Conservation (phyloP, 2,797 vertebrate species). For the Ctenochaetus hawaiiensis region DNA sequence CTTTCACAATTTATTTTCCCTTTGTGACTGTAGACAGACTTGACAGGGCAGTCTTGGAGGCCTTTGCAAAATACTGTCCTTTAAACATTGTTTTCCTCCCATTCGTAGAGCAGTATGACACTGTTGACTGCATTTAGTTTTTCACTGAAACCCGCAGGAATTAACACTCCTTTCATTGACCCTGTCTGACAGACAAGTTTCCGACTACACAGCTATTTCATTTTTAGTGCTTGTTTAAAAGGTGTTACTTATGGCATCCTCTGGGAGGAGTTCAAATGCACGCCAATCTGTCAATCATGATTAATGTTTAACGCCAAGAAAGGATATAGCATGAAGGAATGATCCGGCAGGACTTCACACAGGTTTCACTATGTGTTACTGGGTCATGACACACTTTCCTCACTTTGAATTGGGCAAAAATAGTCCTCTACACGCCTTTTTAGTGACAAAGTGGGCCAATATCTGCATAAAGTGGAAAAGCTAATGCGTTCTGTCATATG, state of each 20-base stretch:
- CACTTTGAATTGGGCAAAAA: constrained; percentile 81
- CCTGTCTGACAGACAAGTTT: constrained; percentile 63
- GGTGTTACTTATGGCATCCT: constrained; percentile 69
- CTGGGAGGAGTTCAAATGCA: constrained; percentile 76
- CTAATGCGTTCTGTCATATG: constrained; percentile 78
- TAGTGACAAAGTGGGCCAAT: constrained; percentile 83
- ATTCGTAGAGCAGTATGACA: constrained; percentile 49
- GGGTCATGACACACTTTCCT: constrained; percentile 83
- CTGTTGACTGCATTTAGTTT: constrained; percentile 70
- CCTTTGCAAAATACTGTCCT: constrained; percentile 49
- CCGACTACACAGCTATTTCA: constrained; percentile 57
- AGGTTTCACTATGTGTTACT: constrained; percentile 80
- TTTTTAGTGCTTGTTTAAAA: constrained; percentile 77
- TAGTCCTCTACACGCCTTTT: constrained; percentile 74
- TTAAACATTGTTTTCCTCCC: constrained; percentile 58
- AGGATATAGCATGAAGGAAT: constrained; percentile 61
- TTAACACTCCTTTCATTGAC: constrained; percentile 73
- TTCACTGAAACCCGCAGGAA: constrained; percentile 68
- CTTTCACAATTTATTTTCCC: constrained; percentile 63
- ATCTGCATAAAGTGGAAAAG: constrained; percentile 79
- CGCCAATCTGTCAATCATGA: constrained; percentile 75
- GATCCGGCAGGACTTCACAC: constrained; percentile 78
- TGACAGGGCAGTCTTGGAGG: constrained; percentile 63
- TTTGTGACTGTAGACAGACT: constrained; percentile 62
- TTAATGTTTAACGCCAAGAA: constrained; percentile 67